A percentile compares a stretch with the other conserved stretches of the same genome.
phyloP scores from a whole-genome alignment of 1,140 invertebrate species.

The Hyles euphorbiae region DNA sequence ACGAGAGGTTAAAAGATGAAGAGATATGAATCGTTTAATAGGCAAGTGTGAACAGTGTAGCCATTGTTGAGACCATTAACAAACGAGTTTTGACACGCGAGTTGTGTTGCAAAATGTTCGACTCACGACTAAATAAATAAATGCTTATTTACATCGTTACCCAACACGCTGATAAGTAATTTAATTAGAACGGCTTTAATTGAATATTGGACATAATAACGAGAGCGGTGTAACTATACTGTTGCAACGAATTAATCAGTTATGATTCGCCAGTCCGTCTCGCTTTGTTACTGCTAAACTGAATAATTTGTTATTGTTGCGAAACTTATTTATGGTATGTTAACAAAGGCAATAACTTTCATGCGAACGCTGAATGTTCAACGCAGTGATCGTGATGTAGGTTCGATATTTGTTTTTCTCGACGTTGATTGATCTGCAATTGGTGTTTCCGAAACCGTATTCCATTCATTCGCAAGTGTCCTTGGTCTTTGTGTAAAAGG shows the following conservation, averaged over 20 bases:
- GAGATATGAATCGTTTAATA: conserved; percentile 64
- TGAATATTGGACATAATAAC: conserved; percentile 45
- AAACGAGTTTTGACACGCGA: conserved; percentile 65
- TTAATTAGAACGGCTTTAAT: conserved; percentile 56
- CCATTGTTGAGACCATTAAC: conserved; percentile 54
- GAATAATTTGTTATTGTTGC: conserved; percentile 25
- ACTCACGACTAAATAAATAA: conserved; percentile 60
- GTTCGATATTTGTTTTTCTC: conserved; percentile 5
- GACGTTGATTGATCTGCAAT: no score
- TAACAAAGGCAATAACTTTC: conserved; percentile 39
- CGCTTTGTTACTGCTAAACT: conserved; percentile 20
- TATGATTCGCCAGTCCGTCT: conserved; percentile 32
- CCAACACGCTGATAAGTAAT: conserved; percentile 50
- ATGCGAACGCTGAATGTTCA: background rate
- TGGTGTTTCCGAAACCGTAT: no score
- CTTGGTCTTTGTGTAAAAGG: no score
- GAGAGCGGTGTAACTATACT: conserved; percentile 22
- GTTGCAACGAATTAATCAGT: conserved; percentile 46
- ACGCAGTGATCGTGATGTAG: conserved; percentile 14
- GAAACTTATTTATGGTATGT: conserved; percentile 26
- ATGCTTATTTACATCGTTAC: conserved; percentile 50
- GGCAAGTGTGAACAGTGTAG: conserved; percentile 52
- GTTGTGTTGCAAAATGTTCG: conserved; percentile 51
- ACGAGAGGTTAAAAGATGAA: conserved; percentile 55
- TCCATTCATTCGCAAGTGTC: no score